phyloP scores from a whole-genome alignment of 2,888 invertebrate species.

The Byasa hedistus region DNA sequence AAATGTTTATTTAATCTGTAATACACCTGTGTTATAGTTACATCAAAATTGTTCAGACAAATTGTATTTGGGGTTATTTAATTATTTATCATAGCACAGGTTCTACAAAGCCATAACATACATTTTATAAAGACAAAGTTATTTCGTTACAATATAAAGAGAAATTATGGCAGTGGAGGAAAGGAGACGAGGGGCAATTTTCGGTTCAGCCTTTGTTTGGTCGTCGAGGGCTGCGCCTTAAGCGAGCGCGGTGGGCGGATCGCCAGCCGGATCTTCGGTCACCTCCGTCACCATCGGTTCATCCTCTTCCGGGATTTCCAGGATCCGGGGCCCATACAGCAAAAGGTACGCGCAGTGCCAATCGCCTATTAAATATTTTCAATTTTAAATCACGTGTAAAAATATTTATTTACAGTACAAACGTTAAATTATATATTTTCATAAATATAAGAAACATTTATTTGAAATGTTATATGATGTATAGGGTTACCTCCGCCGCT shows the following conservation, averaged over 20 bases:
- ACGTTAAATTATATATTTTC: background rate
- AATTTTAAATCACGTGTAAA: no score
- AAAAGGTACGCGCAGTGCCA: constrained; percentile 99
- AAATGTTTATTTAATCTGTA: background rate
- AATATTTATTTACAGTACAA: background rate
- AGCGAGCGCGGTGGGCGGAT: constrained; percentile 66
- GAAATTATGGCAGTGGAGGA: background rate
- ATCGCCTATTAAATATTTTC: constrained; percentile 83
- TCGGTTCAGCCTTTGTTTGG: constrained; percentile 18
- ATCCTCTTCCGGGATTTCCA: constrained; percentile 78
- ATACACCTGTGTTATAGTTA: background rate
- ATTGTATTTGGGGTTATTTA: background rate
- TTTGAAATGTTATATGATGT: background rate
- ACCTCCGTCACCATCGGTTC: constrained; percentile 59
- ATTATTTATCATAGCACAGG: background rate
- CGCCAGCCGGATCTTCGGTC: constrained; percentile 47
- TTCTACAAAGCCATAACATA: constrained; percentile 4
- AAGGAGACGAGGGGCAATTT: background rate
- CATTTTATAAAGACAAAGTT: constrained; percentile 32
- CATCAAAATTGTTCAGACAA: background rate
- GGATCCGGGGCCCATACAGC: constrained; percentile 93
- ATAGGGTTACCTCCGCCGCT: constrained; percentile 89
- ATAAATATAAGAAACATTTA: background rate
- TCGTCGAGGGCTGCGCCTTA: constrained; percentile 39
- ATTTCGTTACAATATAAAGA: background rate